These are phyloP conservation scores for Darevskia nairensis DNA, from an alignment of 2,797 vertebrate species.

Conservation along the genomic window DNA sequence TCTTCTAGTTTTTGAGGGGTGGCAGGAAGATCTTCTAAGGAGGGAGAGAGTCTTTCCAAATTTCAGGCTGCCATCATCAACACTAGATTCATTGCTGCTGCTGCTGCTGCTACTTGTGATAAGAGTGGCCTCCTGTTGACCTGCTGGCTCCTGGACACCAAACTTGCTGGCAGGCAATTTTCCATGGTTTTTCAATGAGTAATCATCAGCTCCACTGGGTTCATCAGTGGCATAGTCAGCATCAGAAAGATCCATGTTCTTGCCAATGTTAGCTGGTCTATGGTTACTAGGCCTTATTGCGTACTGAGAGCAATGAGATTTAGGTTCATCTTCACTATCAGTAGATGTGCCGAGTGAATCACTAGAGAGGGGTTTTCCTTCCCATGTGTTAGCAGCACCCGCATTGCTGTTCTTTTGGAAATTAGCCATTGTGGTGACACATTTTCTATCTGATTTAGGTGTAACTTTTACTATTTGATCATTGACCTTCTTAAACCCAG, in stretches of 20 bases:
- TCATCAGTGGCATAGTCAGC: conserved; percentile 74
- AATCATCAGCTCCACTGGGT: conserved; percentile 68
- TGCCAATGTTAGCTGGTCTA: conserved; percentile 9
- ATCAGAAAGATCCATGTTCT: conserved; percentile 67
- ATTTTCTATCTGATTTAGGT: neutral
- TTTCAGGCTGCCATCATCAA: conserved; percentile 26
- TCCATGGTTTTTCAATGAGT: neutral
- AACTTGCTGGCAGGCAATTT: conserved; percentile 20
- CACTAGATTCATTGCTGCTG: conserved; percentile 62
- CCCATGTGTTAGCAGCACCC: neutral
- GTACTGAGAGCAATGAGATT: conserved; percentile 49
- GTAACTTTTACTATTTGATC: conserved; percentile 74
- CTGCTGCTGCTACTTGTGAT: conserved; percentile 41
- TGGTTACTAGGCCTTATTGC: conserved; percentile 39
- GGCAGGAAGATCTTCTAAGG: conserved; percentile 17
- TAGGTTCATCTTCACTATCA: conserved; percentile 51
- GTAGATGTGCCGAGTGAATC: conserved; percentile 49
- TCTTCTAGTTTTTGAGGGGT: neutral
- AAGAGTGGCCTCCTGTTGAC: conserved; percentile 6
- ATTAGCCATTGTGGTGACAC: neutral
- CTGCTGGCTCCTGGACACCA: neutral
- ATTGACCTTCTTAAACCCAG: conserved; percentile 75
- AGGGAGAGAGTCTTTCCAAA: neutral
- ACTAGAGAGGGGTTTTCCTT: neutral
- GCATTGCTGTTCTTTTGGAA: conserved; percentile 6